These are phyloP conservation scores for Cataglyphis livida DNA, from an alignment of 2,888 invertebrate genomes.

Conservation along the genomic window DNA sequence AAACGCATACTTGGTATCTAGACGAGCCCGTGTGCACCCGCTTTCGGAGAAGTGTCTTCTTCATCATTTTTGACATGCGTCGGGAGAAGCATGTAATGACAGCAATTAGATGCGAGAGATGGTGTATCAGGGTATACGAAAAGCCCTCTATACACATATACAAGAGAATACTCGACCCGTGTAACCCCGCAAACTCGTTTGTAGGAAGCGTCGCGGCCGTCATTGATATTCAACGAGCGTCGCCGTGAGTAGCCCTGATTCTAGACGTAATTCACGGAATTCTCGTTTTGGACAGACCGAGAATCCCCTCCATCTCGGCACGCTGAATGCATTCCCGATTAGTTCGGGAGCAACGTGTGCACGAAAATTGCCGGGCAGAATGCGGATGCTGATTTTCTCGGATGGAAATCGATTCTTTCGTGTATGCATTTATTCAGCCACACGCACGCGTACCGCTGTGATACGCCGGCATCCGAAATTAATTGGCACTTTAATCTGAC, in stretches of 20 bases:
- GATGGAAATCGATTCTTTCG: conserved; percentile 23
- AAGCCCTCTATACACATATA: too few relatives aligned
- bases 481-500: conserved; percentile 51
- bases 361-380: conserved; percentile 65
- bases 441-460: conserved; percentile 6
- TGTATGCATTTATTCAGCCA: conserved; percentile 46
- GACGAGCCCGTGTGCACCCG: neutral
- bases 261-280: conserved; percentile 76
- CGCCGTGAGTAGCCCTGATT: conserved; percentile 73
- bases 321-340: conserved; percentile 65
- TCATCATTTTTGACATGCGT: neutral
- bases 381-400: conserved; percentile 59
- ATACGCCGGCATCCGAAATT: conserved; percentile 28
- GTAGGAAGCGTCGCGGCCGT: conserved; percentile 43
- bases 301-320: conserved; percentile 62
- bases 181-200: conserved; percentile 16
- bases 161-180: neutral
- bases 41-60: neutral
- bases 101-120: conserved; percentile 14
- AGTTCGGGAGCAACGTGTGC: conserved; percentile 42
- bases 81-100: neutral
- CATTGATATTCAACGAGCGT: conserved; percentile 68
- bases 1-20: neutral
- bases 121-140: neutral
- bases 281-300: conserved; percentile 71